Evolutionary conservation across 2,797 vertebrate species (phyloP), one percentile per base, ranked within the genome.

Genomic region (Crypturellus tataupa): DNA sequence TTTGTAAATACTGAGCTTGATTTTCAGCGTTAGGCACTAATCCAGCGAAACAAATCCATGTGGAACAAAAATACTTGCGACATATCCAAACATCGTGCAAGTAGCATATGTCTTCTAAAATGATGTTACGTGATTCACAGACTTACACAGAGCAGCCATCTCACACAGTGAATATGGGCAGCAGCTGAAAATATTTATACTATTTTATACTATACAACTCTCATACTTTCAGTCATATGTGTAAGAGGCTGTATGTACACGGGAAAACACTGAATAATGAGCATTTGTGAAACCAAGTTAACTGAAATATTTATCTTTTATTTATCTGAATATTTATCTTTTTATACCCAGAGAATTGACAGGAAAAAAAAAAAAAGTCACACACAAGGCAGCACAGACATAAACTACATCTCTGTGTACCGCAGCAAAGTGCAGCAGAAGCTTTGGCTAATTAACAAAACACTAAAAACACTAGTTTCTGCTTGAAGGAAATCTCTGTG

Each of bases 1-100:
- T 96, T 96, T 92, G 81, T 91, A 94, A 95, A 94, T n/a, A 93
- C 44, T 49, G 37, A 92, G 75, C 85, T 85, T 71, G 85, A 78
- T 83, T 92, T 85, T 91, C 72, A 18, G 91, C 89, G 85, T 53
- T 75, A 85, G 91, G 93, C 94, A 92, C 56, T 71, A 91, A 87
- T 91, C 76, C 91, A 96, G 87, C 71, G 86, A 92, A 94, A 89
- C 75, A 85, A 88, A 90, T 56, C 64, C 56, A 60, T 3, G 75
- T 4, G 3, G 84, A 73, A 68, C 64, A 96, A 94, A 93, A 89
- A 94, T 91, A 80, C 72, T 40, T 71, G 85, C 39, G 76, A 68
- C 81, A 76, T 47, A 83, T 64, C 87, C 89, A 93, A 94, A 90
- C 84, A 90, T 64, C 75, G 35, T 20, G 44, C 56, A 37, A 73